A percentile compares a stretch with the other conserved stretches of the same genome.
These are phyloP conservation scores for Sebastes kiyomatsui DNA, from an alignment of 2,797 vertebrate genomes.

Conservation along the genomic window DNA sequence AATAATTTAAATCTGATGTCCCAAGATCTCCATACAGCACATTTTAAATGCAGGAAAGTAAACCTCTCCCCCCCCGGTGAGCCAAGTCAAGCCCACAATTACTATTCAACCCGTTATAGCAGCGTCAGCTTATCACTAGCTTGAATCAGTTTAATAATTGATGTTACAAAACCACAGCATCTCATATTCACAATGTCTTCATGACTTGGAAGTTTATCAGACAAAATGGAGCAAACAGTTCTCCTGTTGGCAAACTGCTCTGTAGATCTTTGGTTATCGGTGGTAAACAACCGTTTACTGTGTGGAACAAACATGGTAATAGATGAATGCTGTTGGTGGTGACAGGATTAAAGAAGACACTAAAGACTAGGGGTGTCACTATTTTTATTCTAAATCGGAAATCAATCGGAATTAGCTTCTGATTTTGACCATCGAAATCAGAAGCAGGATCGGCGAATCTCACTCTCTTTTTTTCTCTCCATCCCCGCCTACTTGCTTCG, in stretches of 20 bases:
- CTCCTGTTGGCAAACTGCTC: not conserved
- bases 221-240: constrained; percentile 26
- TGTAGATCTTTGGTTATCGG: not conserved
- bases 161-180: constrained; percentile 46
- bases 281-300: not conserved
- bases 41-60: constrained; percentile 29
- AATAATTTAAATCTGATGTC: not conserved
- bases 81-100: constrained; percentile 26
- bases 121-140: constrained; percentile 42
- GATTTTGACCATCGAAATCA: not conserved
- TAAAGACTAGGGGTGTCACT: not conserved
- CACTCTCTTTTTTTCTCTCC: not conserved
- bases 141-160: constrained; percentile 49
- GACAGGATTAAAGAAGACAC: not conserved
- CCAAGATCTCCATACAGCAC: constrained; percentile 6
- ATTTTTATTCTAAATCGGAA: no score
- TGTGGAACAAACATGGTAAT: not conserved
- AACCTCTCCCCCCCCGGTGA: constrained; percentile 23
- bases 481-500: not conserved
- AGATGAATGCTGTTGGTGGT: not conserved
- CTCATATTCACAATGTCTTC: constrained; percentile 34
- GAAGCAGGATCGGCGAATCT: not conserved
- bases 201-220: constrained; percentile 25
- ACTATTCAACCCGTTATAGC: constrained; percentile 29
- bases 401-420: fast-evolving